Conservation (phyloP, 2,888 invertebrate genomes). For the Campaea margaritaria region DNA sequence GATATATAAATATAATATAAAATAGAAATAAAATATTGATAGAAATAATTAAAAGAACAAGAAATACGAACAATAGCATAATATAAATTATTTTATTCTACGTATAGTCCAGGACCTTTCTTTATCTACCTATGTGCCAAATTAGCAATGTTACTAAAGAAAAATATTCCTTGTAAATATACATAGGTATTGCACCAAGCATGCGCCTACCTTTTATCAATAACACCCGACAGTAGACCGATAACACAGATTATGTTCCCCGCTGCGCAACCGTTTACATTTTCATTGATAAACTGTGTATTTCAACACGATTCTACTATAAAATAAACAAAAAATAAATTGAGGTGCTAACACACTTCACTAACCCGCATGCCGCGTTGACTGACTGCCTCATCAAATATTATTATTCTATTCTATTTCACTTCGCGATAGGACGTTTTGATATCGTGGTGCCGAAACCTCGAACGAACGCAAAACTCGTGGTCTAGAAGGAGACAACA, state of each 20-base stretch:
- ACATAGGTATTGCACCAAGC: constrained; percentile 13
- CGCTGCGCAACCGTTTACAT: constrained; percentile 51
- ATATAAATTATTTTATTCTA: too few relatives aligned
- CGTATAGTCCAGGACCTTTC: too few relatives aligned
- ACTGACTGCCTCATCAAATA: constrained; percentile 49
- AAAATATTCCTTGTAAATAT: background rate
- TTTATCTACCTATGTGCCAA: background rate
- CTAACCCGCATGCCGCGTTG: constrained; percentile 45
- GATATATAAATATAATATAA: too few relatives aligned
- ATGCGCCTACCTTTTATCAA: constrained; percentile 48
- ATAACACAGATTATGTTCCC: constrained; percentile 26
- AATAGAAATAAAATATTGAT: background rate
- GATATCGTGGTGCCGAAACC: constrained; percentile 37
- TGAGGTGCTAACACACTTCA: constrained; percentile 10
- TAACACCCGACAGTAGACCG: constrained; percentile 42
- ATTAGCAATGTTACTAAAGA: background rate
- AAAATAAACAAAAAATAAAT: constrained; percentile 36
- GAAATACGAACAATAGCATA: background rate
- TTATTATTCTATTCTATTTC: too few relatives aligned
- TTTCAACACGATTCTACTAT: constrained; percentile 34
- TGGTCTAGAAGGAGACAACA: constrained; percentile 56
- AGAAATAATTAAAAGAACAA: too few relatives aligned
- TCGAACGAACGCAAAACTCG: constrained; percentile 40
- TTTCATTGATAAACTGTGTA: constrained; percentile 62
- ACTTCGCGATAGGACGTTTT: constrained; percentile 56